Base-by-base conservation (phyloP, 1,140 invertebrate genomes). In the Probaryconus sp. region DNA sequence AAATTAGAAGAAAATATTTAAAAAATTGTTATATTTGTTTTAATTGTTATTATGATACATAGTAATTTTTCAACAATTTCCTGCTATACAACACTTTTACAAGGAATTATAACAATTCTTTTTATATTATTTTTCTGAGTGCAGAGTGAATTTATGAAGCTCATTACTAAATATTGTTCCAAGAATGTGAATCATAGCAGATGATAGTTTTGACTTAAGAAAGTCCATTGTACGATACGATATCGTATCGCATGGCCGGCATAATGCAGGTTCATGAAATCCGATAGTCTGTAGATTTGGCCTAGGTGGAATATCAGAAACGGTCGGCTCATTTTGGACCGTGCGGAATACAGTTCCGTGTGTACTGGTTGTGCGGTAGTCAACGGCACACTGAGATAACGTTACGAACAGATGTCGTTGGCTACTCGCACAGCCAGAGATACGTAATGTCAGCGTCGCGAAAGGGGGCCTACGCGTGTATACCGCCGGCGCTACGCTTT, bases 401-500 rank as follows among this genome's bases (percentile, higher is more conserved):
- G 79, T 81, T 82, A 38, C 76, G 68, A 84, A 69, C 84, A 85
- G 81, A 85, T 85, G 82, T 83, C 82, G 80, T 70, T 64, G 70
- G 43, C 61, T 74, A 17, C 47, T 48, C 48, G 13, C 58, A 31
- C 45, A 35, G 20, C 33, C 40, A 61, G 24, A 69, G 45, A 60
- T 50, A 50, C 37, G 18, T 37, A 42, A 47, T 53, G 67, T 70
- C 38, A 60, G 40, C 24, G n/a, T n/a, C n/a, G 63, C 42, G 45
- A 50, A 50, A 53, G 55, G 24, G 67, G 51, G 58, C 58, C 64
- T 75, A 67, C 53, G 37, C 53, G 53, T 58, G 45, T 43, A 14
- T 58, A 9, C 24, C 18, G 9, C 26, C 45, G n/a, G n/a, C n/a
- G n/a, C 31, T 2, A 14, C 14, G 20, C 20, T 2, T 11, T 2